Evolutionary conservation across 2,888 invertebrate genomes (phyloP), one percentile per base, ranked within the genome.

Genomic region (Argyresthia goedartella): DNA sequence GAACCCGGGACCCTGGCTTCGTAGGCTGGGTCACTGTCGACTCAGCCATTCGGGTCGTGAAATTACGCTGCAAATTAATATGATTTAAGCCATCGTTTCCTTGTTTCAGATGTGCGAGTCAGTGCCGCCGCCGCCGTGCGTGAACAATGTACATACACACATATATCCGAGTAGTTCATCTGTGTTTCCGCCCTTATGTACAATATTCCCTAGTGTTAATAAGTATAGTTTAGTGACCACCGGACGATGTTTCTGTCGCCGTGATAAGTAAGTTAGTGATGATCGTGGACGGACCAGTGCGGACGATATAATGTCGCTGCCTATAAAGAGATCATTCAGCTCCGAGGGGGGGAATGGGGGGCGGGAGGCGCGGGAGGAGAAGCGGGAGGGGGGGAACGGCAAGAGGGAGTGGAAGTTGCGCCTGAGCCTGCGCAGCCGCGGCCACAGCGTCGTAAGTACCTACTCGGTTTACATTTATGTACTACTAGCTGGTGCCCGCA

Each of bases 321-420:
- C 88, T 3, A 91, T 91, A 79, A 88, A 90, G 68, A 86, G 91
- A 48, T 91, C 91, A 42, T 87, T 90, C 64, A 92, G 91, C 60
- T 89, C 90, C 54, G 93, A 93, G 64, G 84, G 82, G 11, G 25
- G 25, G 25, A 25, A 25, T 25, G 25, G 25, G 6, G 6, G 25
- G 25, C 25, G 25, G 2, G 25, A 25, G 25, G 25, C 6, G 25
- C 25, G 25, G 25, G 25, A 25, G 25, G 25, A 25, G 25, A 25
- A 25, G 25, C 25, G 25, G 25, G 25, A 25, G 25, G 80, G 6
- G 25, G 80, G 76, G 13, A 67, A 78, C 6, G 82, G 90, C 61
- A 79, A 67, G 60, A 87, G 91, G 53, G 92, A 93, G 64, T 93
- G 93, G 93, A 91, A 91, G 73, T 90, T 91, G 77, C 84, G 93